Evolutionary conservation across 2,797 vertebrate species (phyloP), one percentile per base, ranked within the genome.

Genomic region (Argyrosomus regius): DNA sequence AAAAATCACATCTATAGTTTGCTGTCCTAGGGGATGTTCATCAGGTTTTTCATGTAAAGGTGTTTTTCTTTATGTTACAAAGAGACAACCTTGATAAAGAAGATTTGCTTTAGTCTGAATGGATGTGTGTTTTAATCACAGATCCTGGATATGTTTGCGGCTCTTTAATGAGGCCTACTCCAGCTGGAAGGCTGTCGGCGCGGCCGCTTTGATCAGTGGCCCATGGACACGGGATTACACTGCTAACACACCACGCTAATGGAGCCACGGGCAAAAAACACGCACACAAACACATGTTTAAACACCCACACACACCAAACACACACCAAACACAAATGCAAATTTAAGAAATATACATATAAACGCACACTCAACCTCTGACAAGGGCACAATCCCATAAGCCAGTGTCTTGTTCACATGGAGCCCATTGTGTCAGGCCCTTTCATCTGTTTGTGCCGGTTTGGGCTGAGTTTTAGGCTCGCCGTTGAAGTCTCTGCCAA

Each of bases 181-280:
- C 84, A 87, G 87, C 89, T 91, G 90, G 91, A 91, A 81, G 78
- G 86, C 86, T 74, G 89, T 85, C 82, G 65, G 81, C 26, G 50
- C 6, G 18, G 48, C 75, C 18, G 77, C 92, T 94, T 93, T 94
- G 93, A 93, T 93, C 90, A 88, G 84, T 35, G 75, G 90, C 87
- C 91, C 89, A 14, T 61, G 84, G 83, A 89, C 85, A 57, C 58
- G 12, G 85, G 82, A 89, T 90, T 88, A 90, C 80, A 31, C 77
- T 45, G 87, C 87, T 86, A 84, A 91, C 89, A 91, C 86, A 69
- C 76, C n/a, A 65, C 50, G 57, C 85, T 89, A 90, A 92, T 89
- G 77, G 78, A 88, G 78, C 89, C 81, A 65, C 41, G 1, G 88
- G 79, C 73, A 70, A 75, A 68, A 60, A 46, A 59, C 14, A 8